These are phyloP conservation scores for Xyrauchen texanus DNA, from an alignment of 2,113 vertebrate genomes.

Conservation along the genomic window DNA sequence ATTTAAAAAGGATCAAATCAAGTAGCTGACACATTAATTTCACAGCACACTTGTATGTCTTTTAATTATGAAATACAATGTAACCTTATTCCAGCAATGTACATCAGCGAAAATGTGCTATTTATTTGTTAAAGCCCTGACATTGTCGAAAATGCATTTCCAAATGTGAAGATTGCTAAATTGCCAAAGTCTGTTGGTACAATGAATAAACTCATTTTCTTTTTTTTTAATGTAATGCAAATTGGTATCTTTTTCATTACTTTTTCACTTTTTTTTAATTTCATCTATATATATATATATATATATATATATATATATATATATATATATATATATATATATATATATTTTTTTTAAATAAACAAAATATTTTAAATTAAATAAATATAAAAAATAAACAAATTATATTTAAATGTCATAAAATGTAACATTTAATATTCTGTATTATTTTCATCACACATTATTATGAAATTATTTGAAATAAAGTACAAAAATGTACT, in stretches of 20 bases:
- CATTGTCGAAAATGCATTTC: slow-evolving; percentile 75
- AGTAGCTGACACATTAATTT: slow-evolving; percentile 66
- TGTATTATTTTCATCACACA: too few species aligned
- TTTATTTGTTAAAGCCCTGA: slow-evolving; percentile 80
- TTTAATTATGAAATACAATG: slow-evolving; percentile 77
- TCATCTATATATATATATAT: too few species aligned
- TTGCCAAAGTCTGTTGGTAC: slow-evolving; percentile 84
- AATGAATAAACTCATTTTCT: slow-evolving; percentile 76
- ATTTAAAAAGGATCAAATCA: slow-evolving; percentile 80
- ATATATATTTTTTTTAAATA: too few species aligned
- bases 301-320: too few species aligned
- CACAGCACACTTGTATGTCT: slow-evolving; percentile 66
- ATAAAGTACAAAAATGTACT: too few species aligned
- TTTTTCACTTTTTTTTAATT: slow-evolving; percentile 47
- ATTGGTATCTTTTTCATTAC: slow-evolving; percentile 62
- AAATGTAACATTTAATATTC: too few species aligned
- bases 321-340: too few species aligned
- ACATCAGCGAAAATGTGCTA: slow-evolving; percentile 77
- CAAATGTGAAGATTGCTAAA: slow-evolving; percentile 79
- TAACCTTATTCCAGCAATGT: slow-evolving; percentile 72
- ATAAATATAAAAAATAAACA: too few species aligned
- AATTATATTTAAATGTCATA: too few species aligned
- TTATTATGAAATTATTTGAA: too few species aligned
- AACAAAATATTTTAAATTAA: too few species aligned
- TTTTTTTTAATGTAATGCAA: slow-evolving; percentile 66